These are phyloP conservation scores for Drosophila silvestris DNA, from an alignment of 2,888 invertebrate genomes.

Conservation along the genomic window DNA sequence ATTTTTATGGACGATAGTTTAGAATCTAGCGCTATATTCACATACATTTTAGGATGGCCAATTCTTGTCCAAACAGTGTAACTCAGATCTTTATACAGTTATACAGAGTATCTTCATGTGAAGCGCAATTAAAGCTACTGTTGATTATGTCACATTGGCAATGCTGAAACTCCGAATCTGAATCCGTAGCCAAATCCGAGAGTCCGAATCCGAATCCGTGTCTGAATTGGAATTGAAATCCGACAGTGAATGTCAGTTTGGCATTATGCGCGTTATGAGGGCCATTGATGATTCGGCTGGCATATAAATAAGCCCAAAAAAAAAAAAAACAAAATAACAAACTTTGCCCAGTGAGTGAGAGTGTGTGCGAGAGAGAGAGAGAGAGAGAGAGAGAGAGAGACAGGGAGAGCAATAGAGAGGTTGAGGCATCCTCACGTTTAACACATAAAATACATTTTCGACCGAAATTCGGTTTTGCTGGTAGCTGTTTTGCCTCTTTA, in stretches of 20 bases:
- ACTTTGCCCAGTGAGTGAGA: constrained; percentile 19
- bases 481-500: constrained; percentile 68
- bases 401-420: constrained; percentile 14
- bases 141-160: constrained; percentile 65
- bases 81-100: not conserved
- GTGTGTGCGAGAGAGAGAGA: constrained; percentile 1
- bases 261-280: constrained; percentile 67
- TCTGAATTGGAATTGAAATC: constrained; percentile 31
- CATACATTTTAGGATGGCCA: not conserved
- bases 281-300: constrained; percentile 77
- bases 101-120: constrained; percentile 8
- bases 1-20: not conserved
- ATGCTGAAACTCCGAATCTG: constrained; percentile 24
- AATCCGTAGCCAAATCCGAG: constrained; percentile 15
- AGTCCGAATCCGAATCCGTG: constrained; percentile 23
- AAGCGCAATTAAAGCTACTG: constrained; percentile 1
- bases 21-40: no score
- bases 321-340: not conserved
- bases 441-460: constrained; percentile 82
- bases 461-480: constrained; percentile 67
- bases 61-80: not conserved
- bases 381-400: not conserved
- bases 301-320: constrained; percentile 70
- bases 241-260: constrained; percentile 61
- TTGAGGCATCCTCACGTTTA: constrained; percentile 84